A percentile compares a stretch with the other conserved stretches of the same genome.
Evolutionary conservation across 23 tunicate genomes (phyloP).

Genomic region (Trididemnum clinides): DNA sequence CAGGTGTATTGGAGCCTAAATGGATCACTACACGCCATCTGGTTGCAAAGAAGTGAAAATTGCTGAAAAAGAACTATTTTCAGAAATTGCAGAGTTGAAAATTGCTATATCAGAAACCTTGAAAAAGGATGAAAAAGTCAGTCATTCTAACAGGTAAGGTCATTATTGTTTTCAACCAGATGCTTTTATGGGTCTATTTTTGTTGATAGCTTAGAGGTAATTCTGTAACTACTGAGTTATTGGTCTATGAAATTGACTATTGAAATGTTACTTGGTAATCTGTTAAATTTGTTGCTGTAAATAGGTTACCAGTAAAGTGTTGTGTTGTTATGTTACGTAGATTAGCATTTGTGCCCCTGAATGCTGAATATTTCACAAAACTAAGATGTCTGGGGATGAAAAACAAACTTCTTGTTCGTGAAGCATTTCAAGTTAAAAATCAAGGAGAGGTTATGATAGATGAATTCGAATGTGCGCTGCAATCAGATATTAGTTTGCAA

Average conservation of each 20-base stretch:
- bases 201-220: too few species aligned
- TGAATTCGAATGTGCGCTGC: conserved; percentile 61
- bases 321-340: neutral
- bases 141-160: too few species aligned
- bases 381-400: conserved; percentile 55
- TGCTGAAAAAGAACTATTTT: conserved; percentile 33
- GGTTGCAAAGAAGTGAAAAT: conserved; percentile 44
- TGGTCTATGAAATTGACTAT: too few species aligned
- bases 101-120: conserved; percentile 77
- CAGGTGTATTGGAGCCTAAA: too few species aligned
- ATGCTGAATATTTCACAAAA: conserved; percentile 38
- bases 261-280: neutral
- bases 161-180: too few species aligned
- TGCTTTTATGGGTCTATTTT: too few species aligned
- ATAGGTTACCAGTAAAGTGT: neutral
- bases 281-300: neutral
- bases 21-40: conserved; percentile 70
- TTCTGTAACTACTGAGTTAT: too few species aligned
- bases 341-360: conserved; percentile 48
- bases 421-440: conserved; percentile 54
- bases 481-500: conserved; percentile 51
- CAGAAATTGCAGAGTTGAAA: conserved; percentile 71
- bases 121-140: too few species aligned
- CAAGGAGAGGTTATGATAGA: conserved; percentile 65
- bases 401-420: conserved; percentile 45